These are phyloP conservation scores for Plusia festucae DNA, from an alignment of 2,888 invertebrate species.

Conservation along the genomic window DNA sequence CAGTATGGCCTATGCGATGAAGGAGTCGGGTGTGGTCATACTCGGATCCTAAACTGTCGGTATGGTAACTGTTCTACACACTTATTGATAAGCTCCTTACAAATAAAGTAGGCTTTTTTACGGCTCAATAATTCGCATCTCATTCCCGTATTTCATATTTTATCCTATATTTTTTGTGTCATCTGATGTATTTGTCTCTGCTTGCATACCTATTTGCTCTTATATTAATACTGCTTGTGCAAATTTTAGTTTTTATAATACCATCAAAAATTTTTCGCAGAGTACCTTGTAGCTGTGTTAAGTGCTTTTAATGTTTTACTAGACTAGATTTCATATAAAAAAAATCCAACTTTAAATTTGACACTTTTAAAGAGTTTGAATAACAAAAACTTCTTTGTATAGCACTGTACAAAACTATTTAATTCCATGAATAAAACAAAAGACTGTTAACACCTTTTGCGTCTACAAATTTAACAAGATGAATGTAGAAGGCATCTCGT, in stretches of 20 bases:
- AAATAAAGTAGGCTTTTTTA: slow-evolving; percentile 13
- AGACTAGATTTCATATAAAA: too few relatives aligned
- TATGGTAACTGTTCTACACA: neutral
- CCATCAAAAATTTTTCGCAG: neutral
- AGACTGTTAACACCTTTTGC: slow-evolving; percentile 28
- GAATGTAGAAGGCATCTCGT: slow-evolving; percentile 55
- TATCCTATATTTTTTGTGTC: neutral
- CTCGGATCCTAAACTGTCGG: slow-evolving; percentile 9
- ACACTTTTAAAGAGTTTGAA: too few relatives aligned
- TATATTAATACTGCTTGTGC: too few relatives aligned
- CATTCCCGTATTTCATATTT: neutral
- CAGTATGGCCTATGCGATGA: slow-evolving; percentile 19
- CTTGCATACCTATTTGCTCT: too few relatives aligned
- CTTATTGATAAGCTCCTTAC: slow-evolving; percentile 23
- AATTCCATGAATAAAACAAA: slow-evolving; percentile 3
- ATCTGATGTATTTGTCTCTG: neutral
- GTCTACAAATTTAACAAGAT: slow-evolving; percentile 54
- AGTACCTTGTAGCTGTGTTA: too few relatives aligned
- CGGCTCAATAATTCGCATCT: slow-evolving; percentile 1
- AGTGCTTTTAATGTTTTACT: too few relatives aligned
- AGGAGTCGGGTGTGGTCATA: slow-evolving; percentile 12
- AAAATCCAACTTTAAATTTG: too few relatives aligned
- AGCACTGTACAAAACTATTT: neutral
- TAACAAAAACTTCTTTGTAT: neutral
- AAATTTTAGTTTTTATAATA: too few relatives aligned